Conservation (phyloP, 1,140 invertebrate species). For the Ephestia elutella region DNA sequence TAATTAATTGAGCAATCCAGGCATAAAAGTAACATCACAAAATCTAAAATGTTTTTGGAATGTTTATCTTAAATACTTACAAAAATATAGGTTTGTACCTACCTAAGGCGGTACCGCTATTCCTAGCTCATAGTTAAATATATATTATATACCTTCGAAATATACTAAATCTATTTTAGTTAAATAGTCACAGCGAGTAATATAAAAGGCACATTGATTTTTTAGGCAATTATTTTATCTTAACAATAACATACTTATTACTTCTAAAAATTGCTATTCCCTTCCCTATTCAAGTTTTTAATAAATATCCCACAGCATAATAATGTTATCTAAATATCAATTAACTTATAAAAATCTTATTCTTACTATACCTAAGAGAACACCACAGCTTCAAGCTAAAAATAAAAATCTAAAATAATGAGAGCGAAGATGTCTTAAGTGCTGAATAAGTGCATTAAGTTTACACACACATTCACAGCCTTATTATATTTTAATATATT, state of each 20-base stretch:
- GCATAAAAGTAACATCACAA: background rate
- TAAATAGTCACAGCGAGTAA: background rate
- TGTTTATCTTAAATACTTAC: background rate
- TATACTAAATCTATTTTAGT: no score
- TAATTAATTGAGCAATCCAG: slow-evolving; percentile 17
- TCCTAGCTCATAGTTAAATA: no score
- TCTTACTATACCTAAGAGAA: no score
- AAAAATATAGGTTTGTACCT: background rate
- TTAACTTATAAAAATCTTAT: background rate
- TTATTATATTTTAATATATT: background rate
- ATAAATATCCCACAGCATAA: background rate
- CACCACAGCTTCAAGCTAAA: background rate
- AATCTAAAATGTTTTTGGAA: background rate
- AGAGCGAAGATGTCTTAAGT: slow-evolving; percentile 1
- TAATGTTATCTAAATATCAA: background rate
- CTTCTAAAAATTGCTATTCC: background rate
- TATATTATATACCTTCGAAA: no score
- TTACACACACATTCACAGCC: slow-evolving; percentile 19
- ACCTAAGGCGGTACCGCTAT: background rate
- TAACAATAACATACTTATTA: background rate
- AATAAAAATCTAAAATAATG: background rate
- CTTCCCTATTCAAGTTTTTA: background rate
- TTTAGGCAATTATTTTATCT: background rate
- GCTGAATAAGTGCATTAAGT: slow-evolving; percentile 1
- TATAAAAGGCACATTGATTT: background rate